phyloP scores from a whole-genome alignment of 2,113 vertebrate genomes.

The Donacobius atricapilla region DNA sequence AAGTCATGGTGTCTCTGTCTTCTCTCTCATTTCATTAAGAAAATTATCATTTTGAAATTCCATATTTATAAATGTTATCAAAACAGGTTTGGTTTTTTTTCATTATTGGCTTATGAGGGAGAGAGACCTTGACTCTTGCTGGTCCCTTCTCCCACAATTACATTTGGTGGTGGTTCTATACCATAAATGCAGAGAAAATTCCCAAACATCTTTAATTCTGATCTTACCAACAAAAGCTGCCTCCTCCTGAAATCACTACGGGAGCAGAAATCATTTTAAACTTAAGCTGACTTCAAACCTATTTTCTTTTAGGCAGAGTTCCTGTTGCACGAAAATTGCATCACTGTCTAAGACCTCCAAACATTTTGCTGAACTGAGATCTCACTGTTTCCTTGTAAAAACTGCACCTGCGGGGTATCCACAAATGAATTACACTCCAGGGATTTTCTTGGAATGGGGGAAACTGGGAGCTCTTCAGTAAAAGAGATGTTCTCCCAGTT shows the following conservation, averaged over 20 bases:
- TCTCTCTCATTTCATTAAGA: neutral
- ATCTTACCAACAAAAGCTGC: neutral
- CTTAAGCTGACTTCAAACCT: neutral
- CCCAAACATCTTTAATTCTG: neutral
- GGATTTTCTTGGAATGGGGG: neutral
- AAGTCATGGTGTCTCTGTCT: neutral
- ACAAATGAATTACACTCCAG: accelerated
- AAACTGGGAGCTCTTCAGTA: neutral
- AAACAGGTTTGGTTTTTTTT: neutral
- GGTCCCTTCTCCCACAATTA: neutral
- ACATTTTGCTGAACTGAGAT: neutral
- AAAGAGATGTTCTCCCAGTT: neutral
- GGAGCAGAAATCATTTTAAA: neutral
- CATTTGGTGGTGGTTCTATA: accelerated
- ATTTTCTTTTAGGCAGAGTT: neutral
- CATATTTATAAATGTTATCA: neutral
- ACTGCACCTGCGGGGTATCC: neutral
- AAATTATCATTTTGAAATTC: neutral
- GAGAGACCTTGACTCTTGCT: neutral
- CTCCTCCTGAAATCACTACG: neutral
- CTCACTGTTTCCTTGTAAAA: neutral
- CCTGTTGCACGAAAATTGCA: neutral
- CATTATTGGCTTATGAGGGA: neutral
- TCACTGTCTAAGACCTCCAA: neutral
- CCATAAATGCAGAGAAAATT: neutral